Conservation (phyloP, 2,113 vertebrate species). For the Cariama cristata region DNA sequence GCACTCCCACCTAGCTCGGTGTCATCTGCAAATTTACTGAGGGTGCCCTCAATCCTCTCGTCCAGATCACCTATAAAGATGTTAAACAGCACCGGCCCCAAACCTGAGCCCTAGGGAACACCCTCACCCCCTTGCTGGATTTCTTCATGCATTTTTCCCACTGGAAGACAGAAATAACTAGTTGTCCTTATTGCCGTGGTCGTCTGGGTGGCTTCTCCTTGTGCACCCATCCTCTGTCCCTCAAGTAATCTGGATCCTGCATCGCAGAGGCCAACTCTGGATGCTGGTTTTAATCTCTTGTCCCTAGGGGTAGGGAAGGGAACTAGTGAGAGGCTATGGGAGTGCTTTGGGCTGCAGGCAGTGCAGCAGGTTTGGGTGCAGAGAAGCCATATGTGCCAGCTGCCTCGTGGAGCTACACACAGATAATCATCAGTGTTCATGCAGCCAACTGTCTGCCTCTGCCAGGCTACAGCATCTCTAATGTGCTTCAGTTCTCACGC, state of each 20-base stretch:
- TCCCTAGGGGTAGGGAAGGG: background rate
- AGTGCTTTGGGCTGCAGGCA: fast-evolving
- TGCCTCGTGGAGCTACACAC: background rate
- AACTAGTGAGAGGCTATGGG: background rate
- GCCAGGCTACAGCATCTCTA: background rate
- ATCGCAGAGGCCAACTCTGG: fast-evolving
- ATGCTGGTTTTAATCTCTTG: background rate
- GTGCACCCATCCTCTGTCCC: background rate
- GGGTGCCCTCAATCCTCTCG: too few species aligned
- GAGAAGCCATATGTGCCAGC: background rate
- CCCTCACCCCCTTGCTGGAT: background rate
- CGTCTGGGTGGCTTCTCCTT: background rate
- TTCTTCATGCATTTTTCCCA: background rate
- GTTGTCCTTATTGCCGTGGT: background rate
- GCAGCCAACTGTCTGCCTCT: fast-evolving
- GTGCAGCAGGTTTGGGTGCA: background rate
- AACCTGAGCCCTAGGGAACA: too few species aligned
- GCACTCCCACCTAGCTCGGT: too few species aligned
- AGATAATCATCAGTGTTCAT: fast-evolving
- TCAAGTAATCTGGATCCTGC: background rate
- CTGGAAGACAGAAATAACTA: background rate
- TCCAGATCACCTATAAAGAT: too few species aligned
- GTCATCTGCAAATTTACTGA: too few species aligned
- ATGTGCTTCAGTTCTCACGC: background rate
- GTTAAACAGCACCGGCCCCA: too few species aligned